phyloP scores from a whole-genome alignment of 2,797 vertebrate species.

The Loris lydekkerianus region DNA sequence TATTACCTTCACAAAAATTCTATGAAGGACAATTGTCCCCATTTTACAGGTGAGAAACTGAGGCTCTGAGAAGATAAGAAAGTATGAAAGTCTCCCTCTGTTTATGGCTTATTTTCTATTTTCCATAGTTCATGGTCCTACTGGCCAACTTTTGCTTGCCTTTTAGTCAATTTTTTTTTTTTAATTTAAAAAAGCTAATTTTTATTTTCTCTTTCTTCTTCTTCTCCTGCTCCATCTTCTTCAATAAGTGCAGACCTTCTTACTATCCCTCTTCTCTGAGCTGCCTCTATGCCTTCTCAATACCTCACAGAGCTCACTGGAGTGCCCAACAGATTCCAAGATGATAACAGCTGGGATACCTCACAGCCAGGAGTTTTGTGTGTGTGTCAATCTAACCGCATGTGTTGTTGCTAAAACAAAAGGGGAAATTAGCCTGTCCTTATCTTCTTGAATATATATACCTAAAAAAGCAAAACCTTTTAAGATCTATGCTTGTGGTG shows the following conservation, averaged over 20 bases:
- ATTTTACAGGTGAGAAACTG: neutral
- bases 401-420: neutral
- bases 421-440: neutral
- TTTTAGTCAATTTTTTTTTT: slow-evolving; percentile 10
- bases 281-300: fast-evolving
- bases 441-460: neutral
- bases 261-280: neutral
- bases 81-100: neutral
- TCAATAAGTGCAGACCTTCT: neutral
- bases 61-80: neutral
- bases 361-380: neutral
- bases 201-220: neutral
- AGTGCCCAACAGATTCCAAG: neutral
- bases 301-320: fast-evolving
- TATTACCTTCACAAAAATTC: slow-evolving; percentile 2
- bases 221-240: too few relatives aligned
- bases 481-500: neutral
- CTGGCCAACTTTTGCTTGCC: neutral
- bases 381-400: neutral
- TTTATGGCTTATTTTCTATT: neutral
- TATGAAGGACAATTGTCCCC: neutral
- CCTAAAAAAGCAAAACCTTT: neutral
- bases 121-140: neutral
- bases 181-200: neutral
- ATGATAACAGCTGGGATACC: fast-evolving